A percentile compares a stretch with the other conserved stretches of the same genome.
Evolutionary conservation across 92 coral and sea anemone genomes (phyloP).

Genomic region (Actinernus sp.): DNA sequence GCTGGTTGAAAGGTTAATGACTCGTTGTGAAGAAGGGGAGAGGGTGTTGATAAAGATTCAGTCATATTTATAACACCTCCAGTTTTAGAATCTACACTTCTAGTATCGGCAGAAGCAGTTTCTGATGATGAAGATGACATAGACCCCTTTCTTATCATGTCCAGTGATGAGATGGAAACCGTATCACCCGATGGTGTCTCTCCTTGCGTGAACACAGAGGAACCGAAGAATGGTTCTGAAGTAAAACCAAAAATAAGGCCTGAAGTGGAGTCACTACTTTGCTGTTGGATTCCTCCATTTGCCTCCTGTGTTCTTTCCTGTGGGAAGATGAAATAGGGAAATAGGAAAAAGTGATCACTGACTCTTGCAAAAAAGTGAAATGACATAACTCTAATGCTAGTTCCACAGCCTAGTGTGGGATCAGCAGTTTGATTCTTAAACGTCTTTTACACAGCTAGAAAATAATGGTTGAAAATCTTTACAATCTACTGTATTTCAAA

Average conservation of each 20-base stretch:
- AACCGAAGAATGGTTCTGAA: constrained; percentile 70
- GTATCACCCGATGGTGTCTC: constrained; percentile 67
- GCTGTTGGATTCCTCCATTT: neutral
- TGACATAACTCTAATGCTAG: too few relatives aligned
- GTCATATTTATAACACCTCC: neutral
- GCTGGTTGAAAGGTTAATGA: too few relatives aligned
- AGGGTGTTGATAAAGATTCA: neutral
- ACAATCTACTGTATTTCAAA: too few relatives aligned
- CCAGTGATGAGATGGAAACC: constrained; percentile 64
- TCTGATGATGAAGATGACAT: constrained; percentile 78
- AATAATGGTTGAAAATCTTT: too few relatives aligned
- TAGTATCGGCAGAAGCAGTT: constrained; percentile 35
- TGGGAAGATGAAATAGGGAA: too few relatives aligned
- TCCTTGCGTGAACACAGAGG: constrained; percentile 58
- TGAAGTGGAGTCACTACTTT: constrained; percentile 6
- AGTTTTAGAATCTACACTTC: constrained; percentile 43
- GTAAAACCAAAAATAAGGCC: constrained; percentile 6
- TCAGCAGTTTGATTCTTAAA: too few relatives aligned
- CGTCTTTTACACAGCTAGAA: too few relatives aligned
- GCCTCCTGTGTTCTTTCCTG: too few relatives aligned
- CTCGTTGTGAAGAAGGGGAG: neutral
- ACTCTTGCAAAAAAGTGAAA: too few relatives aligned
- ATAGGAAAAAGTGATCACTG: too few relatives aligned
- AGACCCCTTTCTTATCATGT: constrained; percentile 70
- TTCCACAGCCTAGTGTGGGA: too few relatives aligned